phyloP scores from a whole-genome alignment of 2,888 invertebrate genomes.

The Lasioglossum vierecki region DNA sequence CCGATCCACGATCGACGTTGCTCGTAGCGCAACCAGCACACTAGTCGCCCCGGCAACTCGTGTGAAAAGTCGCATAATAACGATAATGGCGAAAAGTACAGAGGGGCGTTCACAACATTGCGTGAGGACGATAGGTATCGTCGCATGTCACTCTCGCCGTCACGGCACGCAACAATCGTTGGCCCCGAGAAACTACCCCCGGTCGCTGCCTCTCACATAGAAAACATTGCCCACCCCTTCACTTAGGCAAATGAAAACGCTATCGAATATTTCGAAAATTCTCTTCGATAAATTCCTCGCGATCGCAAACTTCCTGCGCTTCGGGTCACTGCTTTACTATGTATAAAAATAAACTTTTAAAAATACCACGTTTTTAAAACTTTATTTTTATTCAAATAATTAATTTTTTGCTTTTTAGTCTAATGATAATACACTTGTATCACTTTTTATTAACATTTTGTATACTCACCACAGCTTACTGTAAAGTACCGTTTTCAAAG shows the following conservation, averaged over 20 bases:
- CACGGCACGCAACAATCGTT: constrained; percentile 50
- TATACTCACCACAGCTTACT: no score
- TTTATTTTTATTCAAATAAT: no score
- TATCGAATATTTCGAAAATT: not conserved
- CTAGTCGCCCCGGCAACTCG: constrained; percentile 50
- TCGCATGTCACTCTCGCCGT: constrained; percentile 28
- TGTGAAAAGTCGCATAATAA: constrained; percentile 68
- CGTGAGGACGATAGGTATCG: constrained; percentile 62
- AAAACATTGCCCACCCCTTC: constrained; percentile 16
- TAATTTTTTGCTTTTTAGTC: no score
- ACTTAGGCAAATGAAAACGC: not conserved
- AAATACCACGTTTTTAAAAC: no score
- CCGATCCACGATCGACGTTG: constrained; percentile 40
- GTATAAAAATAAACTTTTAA: no score
- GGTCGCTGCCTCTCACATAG: constrained; percentile 15
- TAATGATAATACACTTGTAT: no score
- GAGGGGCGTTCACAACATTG: constrained; percentile 57
- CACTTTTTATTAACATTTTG: no score
- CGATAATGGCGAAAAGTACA: constrained; percentile 67
- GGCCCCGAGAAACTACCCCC: constrained; percentile 14
- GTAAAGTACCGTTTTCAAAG: no score
- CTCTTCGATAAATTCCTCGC: no score
- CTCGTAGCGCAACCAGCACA: constrained; percentile 11
- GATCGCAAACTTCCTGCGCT: not conserved
- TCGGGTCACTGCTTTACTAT: not conserved